Base-by-base conservation (phyloP, 2,888 invertebrate species). In the Tipula helvola region DNA sequence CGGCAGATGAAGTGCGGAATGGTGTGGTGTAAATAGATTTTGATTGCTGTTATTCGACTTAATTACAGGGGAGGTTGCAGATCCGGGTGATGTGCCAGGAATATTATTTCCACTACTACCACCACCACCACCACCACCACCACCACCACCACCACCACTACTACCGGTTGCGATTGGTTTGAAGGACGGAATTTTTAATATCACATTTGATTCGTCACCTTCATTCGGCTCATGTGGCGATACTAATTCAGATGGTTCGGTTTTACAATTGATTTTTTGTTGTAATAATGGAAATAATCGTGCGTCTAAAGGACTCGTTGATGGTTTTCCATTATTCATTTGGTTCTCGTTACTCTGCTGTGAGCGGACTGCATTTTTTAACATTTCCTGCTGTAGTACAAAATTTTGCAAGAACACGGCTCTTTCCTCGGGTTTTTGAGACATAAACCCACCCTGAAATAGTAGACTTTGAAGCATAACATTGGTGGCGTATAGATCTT, bases 131-230 rank as follows among this genome's bases (percentile, higher is more conserved):
- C 28, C 28, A 28, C 28, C 28, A 12, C 86, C 42, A n/a, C 86
- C 41, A 28, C 28, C 28, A 28, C 28, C 28, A 28, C 28, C 28
- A 28, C 28, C 28, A 28, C 28, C 28, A 12, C 86, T 36, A n/a
- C 86, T 28, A 28, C 84, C 84, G n/a, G 90, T 91, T 88, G 89
- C 90, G 88, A 90, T 92, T 89, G 97, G 96, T 92, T 95, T 95
- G 93, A 96, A 97, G 94, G 97, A 97, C 93, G 97, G 97, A 94
- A 97, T 97, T 93, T 96, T 97, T 90, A 97, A 94, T 92, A 97
- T 97, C 92, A 96, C 95, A 86, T 94, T 93, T 87, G 93, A 92
- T 88, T 95, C 95, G 88, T 90, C 90, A 87, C 88, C 88, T 88
- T 91, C 91, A 88, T 90, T 90, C 71, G 90, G 88, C 87, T 91